A percentile compares a stretch with the other conserved stretches of the same genome.
Conservation (phyloP, 1,140 invertebrate species). For the Nomia melanderi region DNA sequence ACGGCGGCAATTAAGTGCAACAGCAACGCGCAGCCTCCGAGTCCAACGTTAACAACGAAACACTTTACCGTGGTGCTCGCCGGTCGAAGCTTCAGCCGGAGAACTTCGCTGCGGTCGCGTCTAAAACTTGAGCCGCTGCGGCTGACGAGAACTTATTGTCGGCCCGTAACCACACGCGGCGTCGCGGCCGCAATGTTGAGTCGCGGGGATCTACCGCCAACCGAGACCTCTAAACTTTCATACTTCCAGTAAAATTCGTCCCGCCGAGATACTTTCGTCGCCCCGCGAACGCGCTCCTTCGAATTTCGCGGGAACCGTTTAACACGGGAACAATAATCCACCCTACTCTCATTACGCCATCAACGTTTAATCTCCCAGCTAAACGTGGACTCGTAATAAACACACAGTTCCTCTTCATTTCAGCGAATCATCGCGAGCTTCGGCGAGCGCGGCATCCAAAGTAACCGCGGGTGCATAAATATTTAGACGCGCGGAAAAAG, state of each 20-base stretch:
- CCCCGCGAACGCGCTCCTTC: too few relatives aligned
- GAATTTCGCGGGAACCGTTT: too few relatives aligned
- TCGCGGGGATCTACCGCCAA: constrained; percentile 28
- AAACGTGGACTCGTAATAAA: too few relatives aligned
- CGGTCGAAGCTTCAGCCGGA: constrained; percentile 41
- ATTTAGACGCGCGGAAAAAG: too few relatives aligned
- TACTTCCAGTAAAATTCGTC: too few relatives aligned
- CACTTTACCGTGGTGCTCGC: constrained; percentile 31
- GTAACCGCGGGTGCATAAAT: neutral
- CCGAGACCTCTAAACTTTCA: neutral
- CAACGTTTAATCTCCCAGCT: too few relatives aligned
- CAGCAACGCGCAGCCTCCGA: constrained; percentile 21
- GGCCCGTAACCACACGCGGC: constrained; percentile 44
- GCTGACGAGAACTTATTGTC: constrained; percentile 61
- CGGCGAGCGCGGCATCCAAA: too few relatives aligned
- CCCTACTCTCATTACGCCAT: too few relatives aligned
- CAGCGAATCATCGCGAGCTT: too few relatives aligned
- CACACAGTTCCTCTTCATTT: too few relatives aligned
- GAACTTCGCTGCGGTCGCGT: constrained; percentile 33
- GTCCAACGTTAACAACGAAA: constrained; percentile 38
- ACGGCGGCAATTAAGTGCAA: constrained; percentile 50
- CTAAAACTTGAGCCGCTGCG: constrained; percentile 55
- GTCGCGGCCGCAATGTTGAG: constrained; percentile 10
- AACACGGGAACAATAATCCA: too few relatives aligned
- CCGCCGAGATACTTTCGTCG: too few relatives aligned